These are phyloP conservation scores for Arge pagana DNA, from an alignment of 2,888 invertebrate genomes.

Conservation along the genomic window DNA sequence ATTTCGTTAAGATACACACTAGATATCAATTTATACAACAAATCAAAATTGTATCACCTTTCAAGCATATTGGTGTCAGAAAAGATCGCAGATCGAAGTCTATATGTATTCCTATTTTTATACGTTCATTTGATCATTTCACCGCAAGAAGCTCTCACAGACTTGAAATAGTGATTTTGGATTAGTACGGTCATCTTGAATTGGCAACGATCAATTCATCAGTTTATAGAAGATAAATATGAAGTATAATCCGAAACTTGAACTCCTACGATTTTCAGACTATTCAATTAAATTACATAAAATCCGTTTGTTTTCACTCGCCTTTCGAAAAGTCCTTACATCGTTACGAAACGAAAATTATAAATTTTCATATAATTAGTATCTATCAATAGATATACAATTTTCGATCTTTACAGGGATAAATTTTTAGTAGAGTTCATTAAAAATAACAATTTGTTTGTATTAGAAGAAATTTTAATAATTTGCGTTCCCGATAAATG, in stretches of 20 bases:
- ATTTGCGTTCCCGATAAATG: no score
- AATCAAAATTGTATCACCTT: neutral
- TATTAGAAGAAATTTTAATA: no score
- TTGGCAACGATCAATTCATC: no score
- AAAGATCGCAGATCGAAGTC: neutral
- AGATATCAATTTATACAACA: neutral
- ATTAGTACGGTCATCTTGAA: no score
- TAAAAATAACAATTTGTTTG: no score
- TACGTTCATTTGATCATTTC: slow-evolving; percentile 7
- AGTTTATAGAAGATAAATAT: neutral
- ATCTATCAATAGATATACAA: no score
- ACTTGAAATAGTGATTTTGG: neutral
- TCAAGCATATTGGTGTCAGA: neutral
- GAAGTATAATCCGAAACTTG: neutral
- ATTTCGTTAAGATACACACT: neutral
- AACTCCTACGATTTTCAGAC: neutral
- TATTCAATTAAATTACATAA: no score
- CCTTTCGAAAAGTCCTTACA: neutral
- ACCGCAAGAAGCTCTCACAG: slow-evolving; percentile 4
- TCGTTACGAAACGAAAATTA: no score
- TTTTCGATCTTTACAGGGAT: no score
- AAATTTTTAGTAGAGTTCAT: no score
- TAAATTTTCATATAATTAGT: no score
- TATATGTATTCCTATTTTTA: neutral
- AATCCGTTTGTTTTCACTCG: neutral